phyloP scores from a whole-genome alignment of 2,888 invertebrate genomes.

The Beris morrisii region DNA sequence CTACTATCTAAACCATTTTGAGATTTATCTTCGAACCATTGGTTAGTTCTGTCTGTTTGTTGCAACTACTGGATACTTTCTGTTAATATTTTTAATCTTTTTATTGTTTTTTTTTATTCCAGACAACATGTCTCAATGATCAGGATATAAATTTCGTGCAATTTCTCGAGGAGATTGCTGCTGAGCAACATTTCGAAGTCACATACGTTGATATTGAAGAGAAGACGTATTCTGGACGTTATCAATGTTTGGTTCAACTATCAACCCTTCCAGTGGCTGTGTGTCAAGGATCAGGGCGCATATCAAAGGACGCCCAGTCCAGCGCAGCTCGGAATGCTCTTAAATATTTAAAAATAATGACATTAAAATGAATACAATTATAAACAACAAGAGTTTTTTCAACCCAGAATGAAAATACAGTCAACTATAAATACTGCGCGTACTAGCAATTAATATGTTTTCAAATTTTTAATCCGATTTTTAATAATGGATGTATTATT shows the following conservation, averaged over 20 bases:
- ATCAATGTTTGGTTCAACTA: slow-evolving; percentile 89
- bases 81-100: too few relatives aligned
- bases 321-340: slow-evolving; percentile 89
- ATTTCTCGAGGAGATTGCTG: slow-evolving; percentile 85
- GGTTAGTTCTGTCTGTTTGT: slow-evolving; percentile 23
- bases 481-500: too few relatives aligned
- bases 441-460: neutral
- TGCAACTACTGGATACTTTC: too few relatives aligned
- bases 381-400: neutral
- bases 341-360: slow-evolving; percentile 93
- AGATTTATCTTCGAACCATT: slow-evolving; percentile 13
- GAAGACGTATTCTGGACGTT: slow-evolving; percentile 75
- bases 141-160: slow-evolving; percentile 82
- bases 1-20: too few relatives aligned
- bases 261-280: slow-evolving; percentile 92
- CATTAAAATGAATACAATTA: slow-evolving; percentile 73
- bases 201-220: slow-evolving; percentile 95
- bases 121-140: slow-evolving; percentile 75
- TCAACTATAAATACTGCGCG: neutral
- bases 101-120: slow-evolving; percentile 41
- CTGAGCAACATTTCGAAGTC: slow-evolving; percentile 89
- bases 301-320: slow-evolving; percentile 81
- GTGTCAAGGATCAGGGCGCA: slow-evolving; percentile 82
- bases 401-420: neutral
- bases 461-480: neutral